Evolutionary conservation across 30 jellyfish, hydroid and myxozoan genomes (phyloP).

Genomic region (Aurelia coerulea): DNA sequence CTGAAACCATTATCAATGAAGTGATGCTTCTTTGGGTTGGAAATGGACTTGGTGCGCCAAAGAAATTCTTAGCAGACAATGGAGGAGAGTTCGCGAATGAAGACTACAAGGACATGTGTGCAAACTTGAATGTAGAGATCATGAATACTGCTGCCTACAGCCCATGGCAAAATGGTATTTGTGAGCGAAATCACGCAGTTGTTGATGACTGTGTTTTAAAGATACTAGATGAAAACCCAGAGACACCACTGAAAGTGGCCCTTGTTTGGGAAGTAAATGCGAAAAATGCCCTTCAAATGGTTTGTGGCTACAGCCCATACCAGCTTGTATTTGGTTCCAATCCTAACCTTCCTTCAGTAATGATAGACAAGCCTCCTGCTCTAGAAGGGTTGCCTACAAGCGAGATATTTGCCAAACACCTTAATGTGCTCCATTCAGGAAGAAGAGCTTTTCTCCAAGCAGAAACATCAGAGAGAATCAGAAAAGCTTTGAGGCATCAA

Average conservation of each 20-base stretch:
- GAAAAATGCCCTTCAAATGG: conserved; percentile 12
- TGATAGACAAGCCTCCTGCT: conserved; percentile 43
- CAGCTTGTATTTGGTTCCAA: conserved; percentile 34
- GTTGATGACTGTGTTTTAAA: conserved; percentile 40
- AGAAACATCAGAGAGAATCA: conserved; percentile 25
- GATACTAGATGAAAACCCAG: conserved; percentile 38
- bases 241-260: conserved; percentile 33
- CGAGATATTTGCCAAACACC: conserved; percentile 29
- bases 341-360: conserved; percentile 37
- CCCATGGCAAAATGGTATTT: too few relatives aligned
- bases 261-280: conserved; percentile 51
- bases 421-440: conserved; percentile 23
- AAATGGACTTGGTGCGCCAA: neutral
- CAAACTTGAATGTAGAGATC: too few relatives aligned
- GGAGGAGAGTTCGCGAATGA: neutral
- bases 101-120: neutral
- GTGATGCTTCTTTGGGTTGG: conserved; percentile 10
- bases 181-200: neutral
- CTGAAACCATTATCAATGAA: neutral
- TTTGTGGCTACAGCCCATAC: conserved; percentile 16
- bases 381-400: conserved; percentile 22
- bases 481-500: neutral
- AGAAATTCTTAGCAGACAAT: neutral
- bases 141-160: too few relatives aligned
- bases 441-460: conserved; percentile 45